Evolutionary conservation across 2,797 vertebrate species (phyloP), one percentile per base, ranked within the genome.

Genomic region (Spinibarbus caldwelli): DNA sequence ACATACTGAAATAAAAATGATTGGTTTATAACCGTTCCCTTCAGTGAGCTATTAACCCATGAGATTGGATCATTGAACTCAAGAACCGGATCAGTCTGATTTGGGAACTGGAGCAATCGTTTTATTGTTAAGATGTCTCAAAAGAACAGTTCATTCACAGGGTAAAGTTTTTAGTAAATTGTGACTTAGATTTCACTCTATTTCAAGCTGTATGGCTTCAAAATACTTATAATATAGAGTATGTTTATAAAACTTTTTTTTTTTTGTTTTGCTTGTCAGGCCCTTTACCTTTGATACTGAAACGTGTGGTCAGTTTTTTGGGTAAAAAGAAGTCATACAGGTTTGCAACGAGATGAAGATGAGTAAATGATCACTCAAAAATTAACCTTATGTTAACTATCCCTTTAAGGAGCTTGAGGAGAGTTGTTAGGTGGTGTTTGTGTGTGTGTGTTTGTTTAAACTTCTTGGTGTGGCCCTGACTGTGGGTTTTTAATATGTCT

Each of bases 401-500:
- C 36, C 14, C 54, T 78, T 82, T 72, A 59, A 59, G 47, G 34
- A 71, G 21, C 41, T 49, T 72, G 7, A 57, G 34, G 4, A 21
- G 66, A 71, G 36, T 72, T 64, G 38, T 73, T 76, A 19, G 11
- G 57, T 43, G 23, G 57, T n/a, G n/a, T n/a, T n/a, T n/a, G n/a
- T n/a, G 57, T n/a, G 26, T 66, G 4, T 76, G 57, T 75, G 57
- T 49, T 76, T 76, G 82, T 75, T 83, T 8, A 76, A 66, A 64
- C n/a, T 36, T 64, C 70, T 66, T 73, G 57, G 43, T 66, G 57
- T 47, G 54, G 21, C 54, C 19, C 54, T 36, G 70, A 62, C 26
- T 49, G 70, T 76, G 41, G 82, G 59, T 66, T 83, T 79, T 76
- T 83, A 83, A 83, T 83, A 83, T 76, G 71, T 76, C 81, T 83